These are phyloP conservation scores for Nemotelus nigrinus DNA, from an alignment of 2,888 invertebrate species.

Conservation along the genomic window DNA sequence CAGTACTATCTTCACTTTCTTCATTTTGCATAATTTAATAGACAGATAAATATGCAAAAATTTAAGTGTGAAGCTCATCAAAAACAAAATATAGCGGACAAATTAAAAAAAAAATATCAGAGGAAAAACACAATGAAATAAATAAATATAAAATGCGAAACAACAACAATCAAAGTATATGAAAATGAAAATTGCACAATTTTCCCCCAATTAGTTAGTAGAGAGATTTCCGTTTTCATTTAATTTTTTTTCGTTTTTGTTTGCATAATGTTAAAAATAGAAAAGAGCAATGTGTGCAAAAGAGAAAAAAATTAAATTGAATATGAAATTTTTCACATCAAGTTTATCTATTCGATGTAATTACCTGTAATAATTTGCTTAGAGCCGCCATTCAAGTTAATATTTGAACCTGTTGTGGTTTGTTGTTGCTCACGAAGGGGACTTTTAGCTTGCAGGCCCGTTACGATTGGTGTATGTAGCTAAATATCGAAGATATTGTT, in stretches of 20 bases:
- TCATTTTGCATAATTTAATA: neutral
- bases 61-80: too few relatives aligned
- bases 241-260: conserved; percentile 14
- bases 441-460: conserved; percentile 59
- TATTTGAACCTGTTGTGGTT: conserved; percentile 54
- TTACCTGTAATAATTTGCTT: conserved; percentile 53
- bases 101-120: neutral
- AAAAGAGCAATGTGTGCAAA: neutral
- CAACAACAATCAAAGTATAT: neutral
- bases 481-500: conserved; percentile 32
- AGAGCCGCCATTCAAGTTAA: conserved; percentile 53
- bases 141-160: conserved; percentile 14
- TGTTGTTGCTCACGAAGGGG: conserved; percentile 66
- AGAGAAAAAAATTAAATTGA: conserved; percentile 13
- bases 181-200: too few relatives aligned
- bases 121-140: neutral
- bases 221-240: too few relatives aligned
- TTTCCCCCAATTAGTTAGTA: too few relatives aligned
- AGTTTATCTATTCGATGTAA: neutral
- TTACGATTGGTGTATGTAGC: conserved; percentile 52
- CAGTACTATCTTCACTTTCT: neutral
- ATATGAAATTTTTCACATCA: neutral
- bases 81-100: neutral
- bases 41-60: too few relatives aligned
- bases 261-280: neutral